Evolutionary conservation across 2,797 vertebrate species (phyloP).

Genomic region (Rhabdomys pumilio): DNA sequence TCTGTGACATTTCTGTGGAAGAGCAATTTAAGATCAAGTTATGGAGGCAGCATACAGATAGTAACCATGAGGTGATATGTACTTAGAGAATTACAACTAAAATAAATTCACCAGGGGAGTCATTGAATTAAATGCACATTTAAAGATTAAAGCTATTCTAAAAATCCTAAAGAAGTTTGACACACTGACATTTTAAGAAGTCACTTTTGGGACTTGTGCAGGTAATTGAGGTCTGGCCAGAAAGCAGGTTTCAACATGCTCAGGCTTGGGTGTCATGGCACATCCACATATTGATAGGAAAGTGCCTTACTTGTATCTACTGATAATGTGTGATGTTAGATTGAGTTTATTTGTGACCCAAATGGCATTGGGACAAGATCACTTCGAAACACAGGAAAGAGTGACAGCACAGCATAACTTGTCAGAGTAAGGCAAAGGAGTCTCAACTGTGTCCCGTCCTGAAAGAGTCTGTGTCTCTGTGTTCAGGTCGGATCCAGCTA

Average conservation of each 20-base stretch:
- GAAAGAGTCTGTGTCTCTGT: constrained; percentile 72
- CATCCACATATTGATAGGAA: background rate
- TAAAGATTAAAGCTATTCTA: background rate
- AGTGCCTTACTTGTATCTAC: background rate
- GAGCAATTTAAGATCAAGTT: constrained; percentile 23
- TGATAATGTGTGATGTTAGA: background rate
- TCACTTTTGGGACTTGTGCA: background rate
- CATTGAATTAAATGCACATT: constrained; percentile 30
- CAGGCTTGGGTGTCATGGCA: background rate
- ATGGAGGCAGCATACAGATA: background rate
- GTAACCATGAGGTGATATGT: background rate
- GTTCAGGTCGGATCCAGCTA: constrained; percentile 95
- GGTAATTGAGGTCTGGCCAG: background rate
- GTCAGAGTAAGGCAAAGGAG: background rate
- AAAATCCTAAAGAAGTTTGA: constrained; percentile 38
- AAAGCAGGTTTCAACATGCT: constrained; percentile 22
- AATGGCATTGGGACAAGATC: background rate
- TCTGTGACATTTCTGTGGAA: background rate
- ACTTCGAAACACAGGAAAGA: constrained; percentile 6
- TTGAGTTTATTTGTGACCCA: constrained; percentile 1
- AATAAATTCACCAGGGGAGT: background rate
- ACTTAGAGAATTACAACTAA: constrained; percentile 44
- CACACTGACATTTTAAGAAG: background rate
- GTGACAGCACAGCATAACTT: background rate
- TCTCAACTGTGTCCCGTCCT: background rate